Evolutionary conservation across 2,888 invertebrate species (phyloP), one percentile per base, ranked within the genome.

Genomic region (Metacarcinus magister): DNA sequence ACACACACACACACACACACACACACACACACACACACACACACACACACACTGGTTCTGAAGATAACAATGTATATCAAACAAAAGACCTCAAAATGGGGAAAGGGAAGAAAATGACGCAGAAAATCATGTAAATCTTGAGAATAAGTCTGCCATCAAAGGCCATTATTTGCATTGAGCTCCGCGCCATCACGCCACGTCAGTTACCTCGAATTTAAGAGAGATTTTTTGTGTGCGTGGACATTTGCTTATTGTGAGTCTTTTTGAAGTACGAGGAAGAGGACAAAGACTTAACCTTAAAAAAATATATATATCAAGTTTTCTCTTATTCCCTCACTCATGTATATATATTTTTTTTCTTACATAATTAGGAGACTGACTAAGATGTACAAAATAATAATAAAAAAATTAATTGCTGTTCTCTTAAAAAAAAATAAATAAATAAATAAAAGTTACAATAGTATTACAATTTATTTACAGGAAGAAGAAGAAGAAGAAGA

Each of bases 401-500:
- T 0, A 39, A 28, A 28, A 28, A 87, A 28, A 0, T 28, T 23
- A 87, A 39, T 39, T 23, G 23, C 89, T n/a, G 13, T 2, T 87
- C 8, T 19, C 39, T 13, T 19, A 87, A 87, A 87, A 23, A 87
- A 39, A 23, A 39, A 87, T 8, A 32, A 87, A 87, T 8, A 87
- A 1, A 19, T 23, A 4, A 4, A 54, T 54, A 54, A 2, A 10
- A 54, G 19, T 2, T 16, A 54, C 54, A 54, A 54, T 2, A 54
- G 28, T 87, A 87, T 19, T 87, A 87, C 10, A 19, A 87, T 19
- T 39, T 39, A 39, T 19, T 28, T 19, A 87, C 13, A 87, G 39
- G 89, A 87, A 87, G 89, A 87, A 87, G 89, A 87, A 87, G 89
- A 87, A 87, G 5, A 87, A 87, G 5, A 87, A 87, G 5, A 87